Percentiles rank a stretch among this genome's conserved stretches.
phyloP scores from a whole-genome alignment of 92 coral and sea anemone species.

The Metridium senile region DNA sequence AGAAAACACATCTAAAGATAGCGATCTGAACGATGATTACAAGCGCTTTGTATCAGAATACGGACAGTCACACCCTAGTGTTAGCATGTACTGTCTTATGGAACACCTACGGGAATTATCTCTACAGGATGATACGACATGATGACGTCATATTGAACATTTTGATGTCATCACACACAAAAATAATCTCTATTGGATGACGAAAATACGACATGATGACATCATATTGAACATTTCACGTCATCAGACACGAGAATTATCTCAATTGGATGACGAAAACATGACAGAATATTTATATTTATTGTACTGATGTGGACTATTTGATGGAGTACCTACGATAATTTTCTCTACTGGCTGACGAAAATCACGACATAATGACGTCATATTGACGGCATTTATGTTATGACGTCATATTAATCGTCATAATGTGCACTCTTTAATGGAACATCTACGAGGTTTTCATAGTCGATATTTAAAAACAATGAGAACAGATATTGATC shows the following conservation, averaged over 20 bases:
- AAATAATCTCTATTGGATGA: slow-evolving; percentile 66
- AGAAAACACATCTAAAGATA: slow-evolving; percentile 30
- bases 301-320: too few species aligned
- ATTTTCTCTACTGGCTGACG: too few species aligned
- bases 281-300: background rate
- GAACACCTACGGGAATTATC: slow-evolving; percentile 81
- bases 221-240: too few species aligned
- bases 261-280: slow-evolving; percentile 41
- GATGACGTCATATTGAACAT: slow-evolving; percentile 14
- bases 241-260: slow-evolving; percentile 76
- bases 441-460: too few species aligned
- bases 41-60: slow-evolving; percentile 38
- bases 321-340: too few species aligned
- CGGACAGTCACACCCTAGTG: slow-evolving; percentile 81
- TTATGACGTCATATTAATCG: too few species aligned
- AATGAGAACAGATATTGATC: too few species aligned
- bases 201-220: background rate
- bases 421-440: too few species aligned
- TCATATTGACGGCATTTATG: too few species aligned
- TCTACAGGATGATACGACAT: slow-evolving; percentile 35
- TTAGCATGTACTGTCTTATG: slow-evolving; percentile 70
- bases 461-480: too few species aligned
- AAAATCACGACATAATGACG: too few species aligned
- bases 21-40: slow-evolving; percentile 28
- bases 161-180: too few species aligned